Conservation (phyloP, 2,888 invertebrate genomes). For the Blera fallax region DNA sequence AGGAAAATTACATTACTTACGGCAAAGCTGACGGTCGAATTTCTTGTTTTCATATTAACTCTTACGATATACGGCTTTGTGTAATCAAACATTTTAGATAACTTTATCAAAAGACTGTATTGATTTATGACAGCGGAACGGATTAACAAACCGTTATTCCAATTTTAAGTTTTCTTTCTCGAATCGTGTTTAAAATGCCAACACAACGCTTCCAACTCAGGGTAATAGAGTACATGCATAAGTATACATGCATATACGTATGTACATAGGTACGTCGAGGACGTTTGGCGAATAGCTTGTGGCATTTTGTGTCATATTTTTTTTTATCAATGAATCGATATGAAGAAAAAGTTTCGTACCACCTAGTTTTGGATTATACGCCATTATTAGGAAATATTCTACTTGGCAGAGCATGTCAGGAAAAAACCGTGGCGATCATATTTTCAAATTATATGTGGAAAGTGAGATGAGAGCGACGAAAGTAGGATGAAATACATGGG, state of each 20-base stretch:
- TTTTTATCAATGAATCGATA: no score
- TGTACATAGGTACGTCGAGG: not conserved
- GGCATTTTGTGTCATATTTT: no score
- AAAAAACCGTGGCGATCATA: not conserved
- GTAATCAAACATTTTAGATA: not conserved
- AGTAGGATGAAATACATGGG: not conserved
- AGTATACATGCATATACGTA: no score
- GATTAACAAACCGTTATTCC: not conserved
- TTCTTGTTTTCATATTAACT: not conserved
- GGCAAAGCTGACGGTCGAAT: not conserved
- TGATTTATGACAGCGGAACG: not conserved
- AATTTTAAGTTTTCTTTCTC: not conserved
- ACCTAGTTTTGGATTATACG: no score
- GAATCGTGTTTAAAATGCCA: not conserved
- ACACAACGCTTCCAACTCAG: not conserved
- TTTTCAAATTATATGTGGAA: not conserved
- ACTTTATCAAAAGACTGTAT: not conserved
- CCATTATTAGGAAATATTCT: not conserved
- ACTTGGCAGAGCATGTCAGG: not conserved
- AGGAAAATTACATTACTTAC: not conserved
- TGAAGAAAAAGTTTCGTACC: no score
- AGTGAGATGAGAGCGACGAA: not conserved
- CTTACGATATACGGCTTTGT: not conserved
- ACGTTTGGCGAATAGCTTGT: not conserved
- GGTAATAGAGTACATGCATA: no score